Evolutionary conservation across 2,888 invertebrate species (phyloP).

Genomic region (Arrhopalites spinosus): DNA sequence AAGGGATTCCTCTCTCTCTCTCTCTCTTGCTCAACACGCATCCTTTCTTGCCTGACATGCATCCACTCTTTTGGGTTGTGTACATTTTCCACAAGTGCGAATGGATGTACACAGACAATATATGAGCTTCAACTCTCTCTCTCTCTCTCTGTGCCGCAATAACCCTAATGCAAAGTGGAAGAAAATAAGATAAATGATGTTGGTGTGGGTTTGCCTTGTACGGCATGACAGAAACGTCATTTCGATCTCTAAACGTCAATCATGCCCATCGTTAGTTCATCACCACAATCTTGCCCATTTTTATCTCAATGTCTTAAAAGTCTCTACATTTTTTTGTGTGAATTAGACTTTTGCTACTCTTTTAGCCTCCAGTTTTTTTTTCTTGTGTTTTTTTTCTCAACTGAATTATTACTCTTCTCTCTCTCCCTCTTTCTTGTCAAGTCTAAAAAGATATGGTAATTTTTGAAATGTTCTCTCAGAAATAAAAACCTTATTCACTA

Average conservation of each 20-base stretch:
- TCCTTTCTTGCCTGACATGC: too few species aligned
- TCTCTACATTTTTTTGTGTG: too few species aligned
- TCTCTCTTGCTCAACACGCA: not conserved
- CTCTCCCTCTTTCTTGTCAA: constrained; percentile 12
- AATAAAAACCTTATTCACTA: too few species aligned
- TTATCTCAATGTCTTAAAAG: constrained; percentile 16
- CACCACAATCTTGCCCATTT: constrained; percentile 4
- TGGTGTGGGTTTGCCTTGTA: not conserved
- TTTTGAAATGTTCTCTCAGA: too few species aligned
- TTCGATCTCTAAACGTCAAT: constrained; percentile 16
- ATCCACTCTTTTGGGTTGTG: not conserved
- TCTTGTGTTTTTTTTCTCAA: not conserved
- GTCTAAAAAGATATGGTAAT: too few species aligned
- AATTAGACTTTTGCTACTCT: too few species aligned
- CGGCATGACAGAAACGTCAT: constrained; percentile 5
- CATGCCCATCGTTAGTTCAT: constrained; percentile 10
- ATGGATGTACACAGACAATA: not conserved
- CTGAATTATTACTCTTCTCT: not conserved
- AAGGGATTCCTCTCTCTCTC: not conserved
- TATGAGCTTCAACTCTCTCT: not conserved
- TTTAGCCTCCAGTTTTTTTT: too few species aligned
- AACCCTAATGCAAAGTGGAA: constrained; percentile 19
- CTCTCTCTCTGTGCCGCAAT: constrained; percentile 4
- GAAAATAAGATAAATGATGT: constrained; percentile 24
- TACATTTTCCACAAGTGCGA: not conserved